Percentiles rank a stretch among this genome's conserved stretches.
Conservation (phyloP, 2,797 vertebrate species). For the Lateolabrax maculatus region DNA sequence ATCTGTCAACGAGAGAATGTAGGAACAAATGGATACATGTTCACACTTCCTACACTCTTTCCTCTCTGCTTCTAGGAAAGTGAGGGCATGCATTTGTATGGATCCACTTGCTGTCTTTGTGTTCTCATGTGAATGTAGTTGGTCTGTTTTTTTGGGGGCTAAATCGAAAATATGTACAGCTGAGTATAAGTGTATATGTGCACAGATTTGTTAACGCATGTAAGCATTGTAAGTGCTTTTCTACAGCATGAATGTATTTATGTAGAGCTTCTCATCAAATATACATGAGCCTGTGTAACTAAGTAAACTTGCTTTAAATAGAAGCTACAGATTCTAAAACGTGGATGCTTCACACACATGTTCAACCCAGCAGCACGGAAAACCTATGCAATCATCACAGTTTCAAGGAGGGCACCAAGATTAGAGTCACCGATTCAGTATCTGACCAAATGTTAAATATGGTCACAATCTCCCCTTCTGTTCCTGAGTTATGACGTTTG, state of each 20-base stretch:
- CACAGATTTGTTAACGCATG: background rate
- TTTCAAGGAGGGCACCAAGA: too few relatives aligned
- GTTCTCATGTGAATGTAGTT: background rate
- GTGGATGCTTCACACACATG: too few relatives aligned
- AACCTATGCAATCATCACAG: too few relatives aligned
- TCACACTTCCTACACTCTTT: background rate
- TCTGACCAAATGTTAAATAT: too few relatives aligned
- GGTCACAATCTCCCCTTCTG: too few relatives aligned
- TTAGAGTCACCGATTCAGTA: too few relatives aligned
- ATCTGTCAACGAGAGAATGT: background rate
- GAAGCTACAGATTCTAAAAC: too few relatives aligned
- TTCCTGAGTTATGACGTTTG: too few relatives aligned
- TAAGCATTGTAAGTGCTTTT: slow-evolving; percentile 13
- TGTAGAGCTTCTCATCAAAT: slow-evolving; percentile 8
- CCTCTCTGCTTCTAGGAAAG: background rate
- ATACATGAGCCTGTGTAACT: background rate
- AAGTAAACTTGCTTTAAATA: slow-evolving; percentile 18
- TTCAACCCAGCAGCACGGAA: too few relatives aligned
- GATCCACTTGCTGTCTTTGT: background rate
- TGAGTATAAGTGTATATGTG: background rate
- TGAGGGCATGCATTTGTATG: background rate
- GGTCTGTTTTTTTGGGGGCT: background rate
- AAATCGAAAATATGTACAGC: background rate
- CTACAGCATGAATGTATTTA: background rate
- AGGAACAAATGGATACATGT: background rate